Evolutionary conservation across 2,797 vertebrate genomes (phyloP), one percentile per base, ranked within the genome.

Genomic region (Graptemys geographica): DNA sequence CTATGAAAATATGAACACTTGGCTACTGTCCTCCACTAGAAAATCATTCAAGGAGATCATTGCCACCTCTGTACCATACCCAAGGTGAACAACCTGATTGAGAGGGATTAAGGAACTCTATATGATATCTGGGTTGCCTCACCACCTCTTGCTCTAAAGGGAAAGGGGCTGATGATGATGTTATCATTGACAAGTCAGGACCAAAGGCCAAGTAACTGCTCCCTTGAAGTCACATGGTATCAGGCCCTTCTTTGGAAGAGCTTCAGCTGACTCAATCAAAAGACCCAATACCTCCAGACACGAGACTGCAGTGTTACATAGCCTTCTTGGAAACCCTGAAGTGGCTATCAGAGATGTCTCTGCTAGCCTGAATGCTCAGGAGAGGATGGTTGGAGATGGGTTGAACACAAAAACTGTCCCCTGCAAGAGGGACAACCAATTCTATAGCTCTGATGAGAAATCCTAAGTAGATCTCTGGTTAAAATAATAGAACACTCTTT

Each of bases 401-500:
- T 74, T 44, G 72, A 44, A n/a, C 31, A n/a, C 33, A 65, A n/a
- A 65, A n/a, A 33, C 15, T 65, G 33, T 65, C 18, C 33, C 8
- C 62, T 65, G 62, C 33, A 65, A 65, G 15, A 65, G 62, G 62
- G 62, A n/a, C 33, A n/a, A 33, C 16, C 62, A 65, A 74, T 44
- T 41, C 72, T 44, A 27, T 44, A 41, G 23, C 72, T 44, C 41
- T 65, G 3, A 19, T 25, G 41, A 74, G 41, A 74, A 44, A 41
- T 44, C 25, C 23, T 27, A 74, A 44, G 3, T 74, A 44, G 41
- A 44, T 44, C 19, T 41, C 94, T 91, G 94, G 86, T 92, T 96
- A 89, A 53, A 2, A 85, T 91, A 80, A 91, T 83, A 92, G 51
- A 91, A 74, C 90, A 81, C 28, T 9, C 6, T 47, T 49, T 74